A percentile compares a stretch with the other conserved stretches of the same genome.
Evolutionary conservation across 1,140 invertebrate genomes (phyloP).

Genomic region (Mizuhopecten yessoensis): DNA sequence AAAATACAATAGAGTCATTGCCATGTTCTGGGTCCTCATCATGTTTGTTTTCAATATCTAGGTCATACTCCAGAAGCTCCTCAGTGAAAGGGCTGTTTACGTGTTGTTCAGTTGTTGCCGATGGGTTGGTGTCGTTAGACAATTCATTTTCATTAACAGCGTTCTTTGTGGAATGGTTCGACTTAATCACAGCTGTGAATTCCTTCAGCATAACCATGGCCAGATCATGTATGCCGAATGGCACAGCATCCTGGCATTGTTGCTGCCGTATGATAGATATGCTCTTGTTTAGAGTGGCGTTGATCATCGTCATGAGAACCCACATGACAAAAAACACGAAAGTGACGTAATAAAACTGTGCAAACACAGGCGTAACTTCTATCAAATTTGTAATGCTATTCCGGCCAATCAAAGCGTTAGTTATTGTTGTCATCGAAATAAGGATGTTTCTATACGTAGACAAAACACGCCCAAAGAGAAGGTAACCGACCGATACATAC

Average conservation of each 20-base stretch:
- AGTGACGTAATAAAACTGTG: constrained; percentile 89
- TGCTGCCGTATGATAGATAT: constrained; percentile 40
- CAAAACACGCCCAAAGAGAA: constrained; percentile 59
- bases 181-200: not conserved
- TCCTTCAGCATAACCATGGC: not conserved
- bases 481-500: constrained; percentile 56
- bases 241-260: not conserved
- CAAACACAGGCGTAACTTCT: constrained; percentile 82
- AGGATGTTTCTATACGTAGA: constrained; percentile 58
- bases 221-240: not conserved
- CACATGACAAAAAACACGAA: constrained; percentile 91
- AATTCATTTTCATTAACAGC: not conserved
- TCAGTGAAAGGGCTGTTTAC: not conserved
- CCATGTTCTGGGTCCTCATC: not conserved
- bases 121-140: not conserved
- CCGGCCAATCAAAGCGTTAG: constrained; percentile 89
- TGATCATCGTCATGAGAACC: constrained; percentile 62
- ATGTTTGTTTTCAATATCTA: not conserved
- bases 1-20: not conserved
- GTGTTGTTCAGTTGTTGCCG: not conserved
- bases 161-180: not conserved
- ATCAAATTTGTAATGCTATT: constrained; percentile 87
- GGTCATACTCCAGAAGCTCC: not conserved
- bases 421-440: constrained; percentile 84
- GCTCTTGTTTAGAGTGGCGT: constrained; percentile 58